A percentile compares a stretch with the other conserved stretches of the same genome.
phyloP scores from a whole-genome alignment of 2,888 invertebrate genomes.

The Hydropsyche betteni region DNA sequence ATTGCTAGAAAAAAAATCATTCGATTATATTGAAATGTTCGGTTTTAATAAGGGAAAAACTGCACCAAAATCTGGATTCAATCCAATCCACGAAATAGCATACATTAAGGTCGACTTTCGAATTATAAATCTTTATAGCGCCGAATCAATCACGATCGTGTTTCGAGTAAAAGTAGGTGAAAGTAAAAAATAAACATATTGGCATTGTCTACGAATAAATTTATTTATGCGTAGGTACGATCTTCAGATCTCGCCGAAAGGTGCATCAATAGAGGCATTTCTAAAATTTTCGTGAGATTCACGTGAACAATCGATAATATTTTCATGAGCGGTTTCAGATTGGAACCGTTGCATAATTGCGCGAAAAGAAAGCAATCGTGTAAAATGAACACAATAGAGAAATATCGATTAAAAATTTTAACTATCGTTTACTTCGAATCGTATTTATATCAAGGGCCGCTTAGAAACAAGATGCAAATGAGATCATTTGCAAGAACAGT shows the following conservation, averaged over 20 bases:
- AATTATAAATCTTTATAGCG: slow-evolving; percentile 23
- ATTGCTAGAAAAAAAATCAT: too few relatives aligned
- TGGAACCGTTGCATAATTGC: slow-evolving; percentile 10
- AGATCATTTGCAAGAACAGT: too few relatives aligned
- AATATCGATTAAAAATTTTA: too few relatives aligned
- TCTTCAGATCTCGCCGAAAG: slow-evolving; percentile 3
- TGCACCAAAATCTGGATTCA: too few relatives aligned
- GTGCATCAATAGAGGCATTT: slow-evolving; percentile 8
- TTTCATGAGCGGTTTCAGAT: slow-evolving; percentile 5
- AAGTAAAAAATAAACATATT: slow-evolving; percentile 28
- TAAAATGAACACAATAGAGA: too few relatives aligned
- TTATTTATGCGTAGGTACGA: slow-evolving; percentile 19
- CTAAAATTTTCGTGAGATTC: slow-evolving; percentile 6
- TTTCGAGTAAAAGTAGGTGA: slow-evolving; percentile 25
- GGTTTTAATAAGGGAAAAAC: too few relatives aligned
- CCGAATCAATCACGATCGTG: slow-evolving; percentile 22
- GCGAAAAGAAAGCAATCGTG: neutral
- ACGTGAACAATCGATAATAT: slow-evolving; percentile 15
- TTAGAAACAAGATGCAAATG: too few relatives aligned
- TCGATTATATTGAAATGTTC: too few relatives aligned
- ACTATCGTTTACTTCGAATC: too few relatives aligned
- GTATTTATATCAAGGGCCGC: too few relatives aligned
- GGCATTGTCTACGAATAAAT: slow-evolving; percentile 28
- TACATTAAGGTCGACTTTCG: slow-evolving; percentile 29
- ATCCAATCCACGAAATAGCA: neutral